These are phyloP conservation scores for Acomys russatus DNA, from an alignment of 2,797 vertebrate genomes.

Conservation along the genomic window DNA sequence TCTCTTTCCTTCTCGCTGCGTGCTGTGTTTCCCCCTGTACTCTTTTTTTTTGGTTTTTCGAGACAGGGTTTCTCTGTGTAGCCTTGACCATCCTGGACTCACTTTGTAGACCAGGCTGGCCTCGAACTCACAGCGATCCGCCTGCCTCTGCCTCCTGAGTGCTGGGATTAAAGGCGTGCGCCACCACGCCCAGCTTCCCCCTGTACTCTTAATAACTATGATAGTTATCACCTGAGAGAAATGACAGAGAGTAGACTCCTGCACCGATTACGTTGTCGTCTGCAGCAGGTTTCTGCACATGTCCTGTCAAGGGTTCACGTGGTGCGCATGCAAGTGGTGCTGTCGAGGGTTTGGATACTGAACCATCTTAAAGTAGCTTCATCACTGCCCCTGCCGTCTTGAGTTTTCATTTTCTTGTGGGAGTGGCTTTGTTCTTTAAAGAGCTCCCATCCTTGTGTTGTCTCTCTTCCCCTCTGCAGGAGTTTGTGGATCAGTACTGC, in stretches of 20 bases:
- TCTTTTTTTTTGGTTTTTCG: no score
- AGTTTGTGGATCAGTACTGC: not conserved
- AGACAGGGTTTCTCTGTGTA: no score
- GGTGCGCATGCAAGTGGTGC: not conserved
- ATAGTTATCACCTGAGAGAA: not conserved
- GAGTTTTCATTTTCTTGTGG: constrained; percentile 17
- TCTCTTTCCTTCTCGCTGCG: not conserved
- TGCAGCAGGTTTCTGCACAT: not conserved
- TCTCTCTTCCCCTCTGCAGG: constrained; percentile 12
- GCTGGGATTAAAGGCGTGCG: no score
- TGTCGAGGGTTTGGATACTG: not conserved
- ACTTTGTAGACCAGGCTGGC: no score
- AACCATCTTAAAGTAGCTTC: constrained; percentile 31
- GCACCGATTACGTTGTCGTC: not conserved
- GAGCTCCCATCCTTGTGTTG: not conserved
- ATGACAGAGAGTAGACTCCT: not conserved
- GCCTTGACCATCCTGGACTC: no score
- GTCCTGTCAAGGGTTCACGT: not conserved
- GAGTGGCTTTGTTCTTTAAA: constrained; percentile 41
- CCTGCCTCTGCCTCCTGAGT: no score
- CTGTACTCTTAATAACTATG: constrained; percentile 8
- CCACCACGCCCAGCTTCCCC: no score
- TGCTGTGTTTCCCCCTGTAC: not conserved
- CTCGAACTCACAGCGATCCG: no score
- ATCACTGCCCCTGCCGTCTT: constrained; percentile 15